phyloP scores from a whole-genome alignment of 2,113 vertebrate species.

The Proteles cristata region DNA sequence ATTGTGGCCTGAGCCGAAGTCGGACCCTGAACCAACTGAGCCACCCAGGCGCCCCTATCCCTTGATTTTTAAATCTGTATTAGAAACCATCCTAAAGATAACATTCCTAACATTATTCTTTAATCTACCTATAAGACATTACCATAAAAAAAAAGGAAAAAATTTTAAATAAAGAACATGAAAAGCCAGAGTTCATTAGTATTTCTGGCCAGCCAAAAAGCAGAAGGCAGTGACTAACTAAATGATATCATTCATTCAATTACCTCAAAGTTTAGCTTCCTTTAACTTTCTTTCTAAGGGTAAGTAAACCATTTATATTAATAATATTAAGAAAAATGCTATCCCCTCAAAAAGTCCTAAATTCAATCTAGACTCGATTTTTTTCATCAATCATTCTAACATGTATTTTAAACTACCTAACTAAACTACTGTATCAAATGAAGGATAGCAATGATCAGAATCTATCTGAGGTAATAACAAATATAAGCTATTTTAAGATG shows the following conservation, averaged over 20 bases:
- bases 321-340: conserved; percentile 21
- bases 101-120: neutral
- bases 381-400: conserved; percentile 38
- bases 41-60: too few species aligned
- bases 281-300: neutral
- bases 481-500: conserved; percentile 32
- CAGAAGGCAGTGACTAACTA: neutral
- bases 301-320: neutral
- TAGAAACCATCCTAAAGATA: neutral
- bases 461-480: neutral
- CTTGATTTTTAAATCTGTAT: neutral
- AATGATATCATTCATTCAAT: neutral
- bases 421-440: neutral
- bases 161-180: neutral
- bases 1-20: too few species aligned
- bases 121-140: neutral
- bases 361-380: neutral
- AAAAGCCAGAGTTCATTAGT: neutral
- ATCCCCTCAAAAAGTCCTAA: conserved; percentile 5
- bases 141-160: conserved; percentile 9
- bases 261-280: neutral
- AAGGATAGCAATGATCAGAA: conserved; percentile 35
- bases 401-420: neutral
- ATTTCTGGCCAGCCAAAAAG: conserved; percentile 2
- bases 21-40: too few species aligned